Base-by-base conservation (phyloP, 2,113 vertebrate species). In the Indicator indicator region DNA sequence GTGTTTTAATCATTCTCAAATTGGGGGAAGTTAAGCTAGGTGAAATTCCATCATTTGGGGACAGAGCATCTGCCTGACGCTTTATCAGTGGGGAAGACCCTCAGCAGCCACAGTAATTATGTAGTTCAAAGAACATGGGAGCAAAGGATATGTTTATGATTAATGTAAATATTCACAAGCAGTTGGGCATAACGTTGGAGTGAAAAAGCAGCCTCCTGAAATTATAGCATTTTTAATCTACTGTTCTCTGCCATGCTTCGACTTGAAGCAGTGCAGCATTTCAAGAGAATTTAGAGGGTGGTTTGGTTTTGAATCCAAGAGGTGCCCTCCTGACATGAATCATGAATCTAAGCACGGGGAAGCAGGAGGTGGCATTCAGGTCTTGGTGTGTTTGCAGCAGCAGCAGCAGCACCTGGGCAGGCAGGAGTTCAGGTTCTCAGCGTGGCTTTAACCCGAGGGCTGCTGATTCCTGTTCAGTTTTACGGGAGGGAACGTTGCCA, bases 381-480 rank as follows among this genome's bases (percentile, higher is more conserved):
- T 83, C 85, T 80, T 3, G 1, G 33, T 75, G 75, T 88, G 63
- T 55, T 28, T 28, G 26, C 54, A 56, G 42, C 42, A 44, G 50
- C 59, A 70, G 64, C 89, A 81, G n/a, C 81, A 94, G 80, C 94
- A 97, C 93, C 93, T 97, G 94, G 76, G 62, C 7, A 5, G 91
- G 94, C 83, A 86, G 0, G 14, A 85, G 89, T 96, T 96, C 89
- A 95, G 95, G 48, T 89, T 94, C 93, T 88, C 93, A 83, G 79
- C 1, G 1, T 86, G 96, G 79, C 58, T 95, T 80, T 95, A 74
- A 93, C 96, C 85, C 26, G 76, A 74, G 91, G 94, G 87, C 79
- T 93, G 91, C 79, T 78, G 94, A 78, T 86, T 94, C 85, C 94
- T 94, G 90, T 94, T 94, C 89, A 94, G 76, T 97, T 95, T 96